Base-by-base conservation (phyloP, 2,113 vertebrate species). In the Caranx melampygus region DNA sequence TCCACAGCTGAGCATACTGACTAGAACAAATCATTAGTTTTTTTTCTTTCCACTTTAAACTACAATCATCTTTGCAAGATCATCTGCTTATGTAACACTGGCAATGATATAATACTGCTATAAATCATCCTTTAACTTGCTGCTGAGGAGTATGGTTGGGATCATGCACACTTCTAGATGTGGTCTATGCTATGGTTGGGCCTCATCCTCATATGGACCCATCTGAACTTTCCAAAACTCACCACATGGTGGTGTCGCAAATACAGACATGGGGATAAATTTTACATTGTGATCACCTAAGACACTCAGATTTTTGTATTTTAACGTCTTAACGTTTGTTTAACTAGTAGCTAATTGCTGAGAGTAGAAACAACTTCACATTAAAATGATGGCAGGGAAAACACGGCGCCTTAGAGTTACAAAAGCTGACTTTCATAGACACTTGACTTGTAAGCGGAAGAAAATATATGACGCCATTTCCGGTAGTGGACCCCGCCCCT, bases 211-310 rank as follows among this genome's bases (percentile, higher is more conserved):
- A 26, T 26, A 42, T 42, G 40, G 40, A 42, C 9, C 16, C 5
- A 71, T 12, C 26, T 76, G 52, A 72, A 78, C 13, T 51, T 82
- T 13, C n/a, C 15, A 26, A 54, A 3, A 9, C 34, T 79, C n/a
- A 79, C 91, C 91, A 86, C 86, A 55, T 71, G 89, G 59, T 72
- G 89, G 86, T 6, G 60, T 61, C 10, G 5, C 9, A 78, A 78
- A 8, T n/a, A 82, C 67, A 64, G 42, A 59, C 15, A 31, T 4
- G 4, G 1, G 47, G 4, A 16, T 21, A 16, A 5, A 5, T 26
- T 16, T 44, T 49, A 2, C 16, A 11, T 16, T 66, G 8, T 66
- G 67, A 6, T 10, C 15, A 37, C 9, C 5, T 49, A 26, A 35
- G 10, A 20, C 3, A 1, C 1, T 31, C 4, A 5, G 31, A 20